Base-by-base conservation (phyloP, 2,113 vertebrate genomes). In the Stegostoma tigrinum region DNA sequence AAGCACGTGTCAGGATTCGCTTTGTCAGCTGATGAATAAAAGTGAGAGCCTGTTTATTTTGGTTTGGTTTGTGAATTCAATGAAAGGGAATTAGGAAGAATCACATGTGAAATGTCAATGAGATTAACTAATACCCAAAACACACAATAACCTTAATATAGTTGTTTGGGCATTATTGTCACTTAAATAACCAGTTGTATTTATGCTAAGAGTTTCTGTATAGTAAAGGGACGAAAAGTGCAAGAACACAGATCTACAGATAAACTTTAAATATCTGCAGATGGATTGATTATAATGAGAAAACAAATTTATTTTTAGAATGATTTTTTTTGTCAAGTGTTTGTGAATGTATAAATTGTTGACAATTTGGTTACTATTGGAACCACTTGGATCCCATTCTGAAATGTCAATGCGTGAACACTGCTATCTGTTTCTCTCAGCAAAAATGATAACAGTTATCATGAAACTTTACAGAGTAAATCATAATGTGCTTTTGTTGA, bases 401-500 rank as follows among this genome's bases (percentile, higher is more conserved):
- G 21, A 14, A 61, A 30, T 34, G 86, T 61, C 27, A 61, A 27
- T 55, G 86, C 34, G 15, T 48, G 23, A 45, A 48, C 1, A 45
- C 85, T 86, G 85, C 45, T 45, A 14, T 6, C 83, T 55, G 23
- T 5, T 55, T 10, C 27, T 89, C 83, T 23, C 7, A 23, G 45
- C 45, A 10, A 55, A 61, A 10, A 3, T 61, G 27, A 45, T 34
- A 14, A 21, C 14, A 75, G 21, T 67, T 17, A 48, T 23, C 55
- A 95, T n/a, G 95, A 38, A 61, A 24, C 45, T 66, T 83, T 72
- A 52, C 68, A 95, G 42, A 78, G 23, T 55, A 97, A 97, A 97
- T 97, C 97, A 96, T 96, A 97, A 97, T 67, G 83, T 97, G 97
- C 97, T 98, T 97, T 96, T 96, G 97, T 96, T 96, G 97, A 97